Base-by-base conservation (phyloP, 2,888 invertebrate species). In the Agapostemon virescens region DNA sequence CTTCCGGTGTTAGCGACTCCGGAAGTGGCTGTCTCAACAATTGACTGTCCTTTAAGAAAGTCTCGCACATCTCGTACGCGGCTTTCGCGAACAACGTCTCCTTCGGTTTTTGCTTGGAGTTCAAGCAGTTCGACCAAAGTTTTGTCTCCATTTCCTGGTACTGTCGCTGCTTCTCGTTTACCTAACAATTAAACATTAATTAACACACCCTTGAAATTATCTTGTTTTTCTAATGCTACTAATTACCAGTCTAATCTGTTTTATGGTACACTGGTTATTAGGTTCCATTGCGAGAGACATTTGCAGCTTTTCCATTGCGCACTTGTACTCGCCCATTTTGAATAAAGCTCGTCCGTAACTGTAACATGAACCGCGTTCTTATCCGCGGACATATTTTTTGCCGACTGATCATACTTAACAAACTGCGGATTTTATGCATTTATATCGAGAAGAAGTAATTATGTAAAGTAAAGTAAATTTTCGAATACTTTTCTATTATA, bases 301-400 rank as follows among this genome's bases (percentile, higher is more conserved):
- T 58, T 93, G 92, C 11, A 96, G 91, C 85, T 93, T 92, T 63
- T 92, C 93, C 82, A 95, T 94, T 0, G 97, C 96, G 42, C 88
- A 89, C 9, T 93, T 88, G 89, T 94, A 96, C 15, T 95, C 94
- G 2, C 94, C 94, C 42, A 95, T 93, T 93, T 94, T 94, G 75
- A 94, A 91, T 20, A 96, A 91, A 26, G 96, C 96, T 88, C 95
- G 95, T 0, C 96, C 96, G 91, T 95, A 95, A 88, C 96, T 95
- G 88, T 94, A 95, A 20, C 26, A 30, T 20, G 36, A 69, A 63
- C 4, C 17, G 1, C 9, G 30, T 3, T 23, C 20, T 23, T 7
- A 55, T 11, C 4, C 17, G 38, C 0, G 11, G 20, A 38, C 13
- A 15, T 15, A 33, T 58, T 40, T n/a, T 36, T 30, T 6, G 61